Evolutionary conservation across 2,888 invertebrate genomes (phyloP).

Genomic region (Pterobdella sp.): DNA sequence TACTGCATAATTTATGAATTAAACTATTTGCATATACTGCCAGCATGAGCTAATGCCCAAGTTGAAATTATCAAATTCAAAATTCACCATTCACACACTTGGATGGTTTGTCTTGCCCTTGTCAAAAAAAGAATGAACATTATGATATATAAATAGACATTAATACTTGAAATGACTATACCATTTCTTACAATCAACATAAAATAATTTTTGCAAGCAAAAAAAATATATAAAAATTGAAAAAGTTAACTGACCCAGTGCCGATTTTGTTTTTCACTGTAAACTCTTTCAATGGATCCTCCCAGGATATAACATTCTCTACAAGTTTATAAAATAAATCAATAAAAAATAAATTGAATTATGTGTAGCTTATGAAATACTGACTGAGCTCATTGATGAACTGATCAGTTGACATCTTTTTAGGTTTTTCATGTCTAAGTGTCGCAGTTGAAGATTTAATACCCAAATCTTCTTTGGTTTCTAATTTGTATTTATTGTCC

Average conservation of each 20-base stretch:
- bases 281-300: conserved; percentile 73
- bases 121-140: no score
- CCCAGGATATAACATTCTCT: conserved; percentile 81
- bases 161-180: no score
- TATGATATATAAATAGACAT: no score
- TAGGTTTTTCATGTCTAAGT: conserved; percentile 56
- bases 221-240: no score
- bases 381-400: conserved; percentile 60
- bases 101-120: no score
- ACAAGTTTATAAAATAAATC: background rate
- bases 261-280: conserved; percentile 75
- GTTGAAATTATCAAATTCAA: no score
- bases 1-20: no score
- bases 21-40: no score
- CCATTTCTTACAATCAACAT: no score
- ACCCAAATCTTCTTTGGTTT: background rate
- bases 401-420: conserved; percentile 64
- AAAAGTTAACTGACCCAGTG: conserved; percentile 66
- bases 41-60: no score
- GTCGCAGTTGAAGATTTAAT: conserved; percentile 4
- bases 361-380: background rate
- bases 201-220: no score
- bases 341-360: background rate
- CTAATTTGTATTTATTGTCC: background rate
- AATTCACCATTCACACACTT: no score